Conservation (phyloP, 2,797 vertebrate genomes). For the Pseudochirops corinnae region DNA sequence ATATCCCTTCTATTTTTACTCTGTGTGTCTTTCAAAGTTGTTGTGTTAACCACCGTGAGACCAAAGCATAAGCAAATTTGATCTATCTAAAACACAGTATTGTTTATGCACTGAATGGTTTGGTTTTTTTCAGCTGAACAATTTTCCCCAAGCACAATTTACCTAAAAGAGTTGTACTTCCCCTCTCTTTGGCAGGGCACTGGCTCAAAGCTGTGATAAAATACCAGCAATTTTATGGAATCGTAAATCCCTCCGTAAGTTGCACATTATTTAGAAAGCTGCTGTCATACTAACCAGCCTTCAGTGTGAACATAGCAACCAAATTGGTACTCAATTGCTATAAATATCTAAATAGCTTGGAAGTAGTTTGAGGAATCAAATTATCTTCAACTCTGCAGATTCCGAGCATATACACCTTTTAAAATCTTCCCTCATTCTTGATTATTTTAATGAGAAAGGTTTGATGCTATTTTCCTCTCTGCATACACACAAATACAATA, state of each 20-base stretch:
- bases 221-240: conserved; percentile 36
- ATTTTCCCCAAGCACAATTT: conserved; percentile 65
- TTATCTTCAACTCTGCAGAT: conserved; percentile 9
- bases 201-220: conserved; percentile 69
- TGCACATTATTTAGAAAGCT: conserved; percentile 62
- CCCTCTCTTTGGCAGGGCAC: neutral
- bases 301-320: conserved; percentile 57
- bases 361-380: conserved; percentile 28
- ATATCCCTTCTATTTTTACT: neutral
- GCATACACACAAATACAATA: conserved; percentile 13
- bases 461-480: neutral
- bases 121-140: conserved; percentile 72
- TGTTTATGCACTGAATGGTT: conserved; percentile 66
- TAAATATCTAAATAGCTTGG: conserved; percentile 45
- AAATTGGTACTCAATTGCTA: conserved; percentile 51
- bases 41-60: neutral
- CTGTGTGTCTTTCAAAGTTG: neutral
- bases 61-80: neutral
- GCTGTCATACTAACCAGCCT: conserved; percentile 33
- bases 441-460: conserved; percentile 33
- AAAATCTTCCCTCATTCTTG: neutral
- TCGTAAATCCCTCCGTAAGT: conserved; percentile 9
- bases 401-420: conserved; percentile 30
- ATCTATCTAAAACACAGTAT: conserved; percentile 39
- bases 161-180: conserved; percentile 65